phyloP scores from a whole-genome alignment of 1,140 invertebrate species.

The Sitodiplosis mosellana region DNA sequence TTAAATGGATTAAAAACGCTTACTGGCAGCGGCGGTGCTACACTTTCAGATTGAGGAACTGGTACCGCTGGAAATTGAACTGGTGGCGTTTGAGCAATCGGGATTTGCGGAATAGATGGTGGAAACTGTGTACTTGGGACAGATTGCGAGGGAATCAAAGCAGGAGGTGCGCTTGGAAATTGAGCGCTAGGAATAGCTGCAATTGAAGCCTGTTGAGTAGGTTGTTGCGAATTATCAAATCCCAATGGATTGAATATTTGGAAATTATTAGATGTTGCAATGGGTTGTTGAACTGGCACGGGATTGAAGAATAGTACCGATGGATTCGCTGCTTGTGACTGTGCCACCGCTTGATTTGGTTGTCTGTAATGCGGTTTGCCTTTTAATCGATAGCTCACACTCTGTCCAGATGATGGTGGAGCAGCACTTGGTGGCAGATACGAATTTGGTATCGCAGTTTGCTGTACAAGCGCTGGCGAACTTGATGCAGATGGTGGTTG shows the following conservation, averaged over 20 bases:
- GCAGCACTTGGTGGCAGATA: background rate
- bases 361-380: slow-evolving; percentile 1
- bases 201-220: slow-evolving; percentile 10
- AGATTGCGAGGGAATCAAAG: no score
- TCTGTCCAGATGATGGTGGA: no score
- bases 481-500: background rate
- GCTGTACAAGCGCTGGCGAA: background rate
- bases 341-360: background rate
- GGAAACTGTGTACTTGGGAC: no score
- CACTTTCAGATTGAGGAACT: no score
- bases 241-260: background rate
- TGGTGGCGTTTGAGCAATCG: no score
- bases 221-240: slow-evolving; percentile 1
- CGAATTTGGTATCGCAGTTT: background rate
- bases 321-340: slow-evolving; percentile 5
- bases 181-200: background rate
- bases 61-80: background rate
- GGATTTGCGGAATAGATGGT: no score
- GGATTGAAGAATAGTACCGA: slow-evolving; percentile 16
- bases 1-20: no score
- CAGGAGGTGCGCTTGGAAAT: no score
- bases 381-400: background rate
- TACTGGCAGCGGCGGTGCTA: no score
- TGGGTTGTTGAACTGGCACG: slow-evolving; percentile 5
- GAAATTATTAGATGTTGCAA: background rate